Percentiles rank a stretch among this genome's conserved stretches.
These are phyloP conservation scores for Triplophysa yarkandensis DNA, from an alignment of 2,797 vertebrate genomes.

Conservation along the genomic window DNA sequence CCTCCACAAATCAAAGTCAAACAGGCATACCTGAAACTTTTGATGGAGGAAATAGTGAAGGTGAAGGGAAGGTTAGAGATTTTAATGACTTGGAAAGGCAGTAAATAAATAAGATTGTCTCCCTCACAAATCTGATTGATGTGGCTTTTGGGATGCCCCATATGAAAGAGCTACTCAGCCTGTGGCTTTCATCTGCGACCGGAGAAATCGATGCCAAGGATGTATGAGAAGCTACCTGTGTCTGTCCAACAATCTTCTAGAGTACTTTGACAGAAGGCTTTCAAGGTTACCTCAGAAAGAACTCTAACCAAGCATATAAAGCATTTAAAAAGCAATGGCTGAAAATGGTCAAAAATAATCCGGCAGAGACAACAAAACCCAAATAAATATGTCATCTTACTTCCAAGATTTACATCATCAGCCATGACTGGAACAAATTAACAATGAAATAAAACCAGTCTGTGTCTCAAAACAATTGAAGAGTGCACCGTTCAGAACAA, in stretches of 20 bases:
- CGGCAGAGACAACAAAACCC: constrained; percentile 31
- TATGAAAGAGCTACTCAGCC: constrained; percentile 73
- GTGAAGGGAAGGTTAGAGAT: constrained; percentile 68
- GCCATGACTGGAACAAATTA: constrained; percentile 8
- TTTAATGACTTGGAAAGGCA: constrained; percentile 72
- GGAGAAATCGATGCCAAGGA: constrained; percentile 73
- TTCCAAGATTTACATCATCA: constrained; percentile 36
- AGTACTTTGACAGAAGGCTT: constrained; percentile 19
- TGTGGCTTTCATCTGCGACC: constrained; percentile 75
- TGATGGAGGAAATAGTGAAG: constrained; percentile 71
- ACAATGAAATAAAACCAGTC: constrained; percentile 2
- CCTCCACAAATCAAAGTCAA: constrained; percentile 63
- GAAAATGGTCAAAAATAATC: constrained; percentile 1
- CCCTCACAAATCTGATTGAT: constrained; percentile 75
- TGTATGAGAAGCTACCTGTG: constrained; percentile 68
- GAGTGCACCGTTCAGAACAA: constrained; percentile 8
- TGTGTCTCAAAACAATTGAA: neutral
- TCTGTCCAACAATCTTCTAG: constrained; percentile 47
- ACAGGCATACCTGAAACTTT: constrained; percentile 64
- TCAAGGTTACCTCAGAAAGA: constrained; percentile 9
- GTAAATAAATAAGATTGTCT: constrained; percentile 76
- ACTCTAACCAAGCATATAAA: neutral
- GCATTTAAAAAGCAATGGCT: constrained; percentile 9
- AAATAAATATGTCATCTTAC: constrained; percentile 46
- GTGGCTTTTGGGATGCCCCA: constrained; percentile 75